Evolutionary conservation across 2,113 vertebrate genomes (phyloP).

Genomic region (Campylorhamphus procurvoides): DNA sequence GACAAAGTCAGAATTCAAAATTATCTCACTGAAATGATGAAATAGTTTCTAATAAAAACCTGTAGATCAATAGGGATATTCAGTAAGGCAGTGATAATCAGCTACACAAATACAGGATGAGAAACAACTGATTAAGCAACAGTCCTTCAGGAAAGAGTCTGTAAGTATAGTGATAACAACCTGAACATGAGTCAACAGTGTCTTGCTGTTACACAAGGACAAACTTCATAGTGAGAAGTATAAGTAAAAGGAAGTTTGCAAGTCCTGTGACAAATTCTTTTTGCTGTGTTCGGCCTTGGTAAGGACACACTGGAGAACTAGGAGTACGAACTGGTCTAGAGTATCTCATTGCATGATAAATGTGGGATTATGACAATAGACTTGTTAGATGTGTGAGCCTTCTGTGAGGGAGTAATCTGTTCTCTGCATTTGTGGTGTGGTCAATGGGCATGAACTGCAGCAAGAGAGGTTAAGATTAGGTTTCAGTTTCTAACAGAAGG

Average conservation of each 20-base stretch:
- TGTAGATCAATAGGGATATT: constrained; percentile 53
- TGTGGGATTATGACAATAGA: background rate
- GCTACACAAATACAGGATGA: constrained; percentile 26
- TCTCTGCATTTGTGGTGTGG: background rate
- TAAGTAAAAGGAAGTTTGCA: constrained; percentile 8
- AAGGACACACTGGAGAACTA: background rate
- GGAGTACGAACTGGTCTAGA: background rate
- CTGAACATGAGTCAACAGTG: constrained; percentile 41
- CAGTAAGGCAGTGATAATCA: constrained; percentile 51
- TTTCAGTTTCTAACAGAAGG: background rate
- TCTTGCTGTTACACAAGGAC: constrained; percentile 45
- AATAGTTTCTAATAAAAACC: constrained; percentile 44
- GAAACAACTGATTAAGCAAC: constrained; percentile 58
- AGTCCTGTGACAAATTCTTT: background rate
- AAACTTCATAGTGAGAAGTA: background rate
- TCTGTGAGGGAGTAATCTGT: background rate
- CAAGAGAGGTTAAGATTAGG: background rate
- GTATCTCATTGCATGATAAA: background rate
- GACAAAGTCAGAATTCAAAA: background rate
- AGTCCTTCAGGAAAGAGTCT: constrained; percentile 62
- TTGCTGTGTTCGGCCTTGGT: background rate
- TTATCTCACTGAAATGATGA: constrained; percentile 37
- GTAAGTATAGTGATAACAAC: constrained; percentile 48
- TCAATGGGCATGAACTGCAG: background rate
- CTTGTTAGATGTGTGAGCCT: background rate